These are phyloP conservation scores for Gallinago media DNA, from an alignment of 2,113 vertebrate species.

Conservation along the genomic window DNA sequence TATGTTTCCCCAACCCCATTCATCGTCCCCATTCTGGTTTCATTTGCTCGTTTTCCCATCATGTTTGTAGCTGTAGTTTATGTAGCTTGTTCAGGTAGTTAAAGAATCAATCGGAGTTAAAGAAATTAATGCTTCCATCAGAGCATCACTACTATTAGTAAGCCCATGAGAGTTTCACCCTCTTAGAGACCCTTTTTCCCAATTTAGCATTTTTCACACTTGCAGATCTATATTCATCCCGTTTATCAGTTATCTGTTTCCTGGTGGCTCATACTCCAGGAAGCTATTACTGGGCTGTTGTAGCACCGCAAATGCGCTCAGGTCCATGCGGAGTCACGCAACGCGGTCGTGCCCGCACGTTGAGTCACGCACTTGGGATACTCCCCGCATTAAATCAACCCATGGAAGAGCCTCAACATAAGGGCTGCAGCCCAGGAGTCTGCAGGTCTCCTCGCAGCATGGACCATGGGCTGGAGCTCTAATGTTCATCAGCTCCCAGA, in stretches of 20 bases:
- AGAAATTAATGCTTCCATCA: neutral
- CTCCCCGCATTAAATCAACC: neutral
- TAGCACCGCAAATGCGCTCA: neutral
- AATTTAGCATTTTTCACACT: neutral
- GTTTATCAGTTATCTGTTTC: neutral
- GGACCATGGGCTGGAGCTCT: neutral
- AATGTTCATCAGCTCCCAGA: rapidly evolving
- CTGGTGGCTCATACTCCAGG: neutral
- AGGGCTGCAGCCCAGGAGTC: neutral
- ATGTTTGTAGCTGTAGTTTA: neutral
- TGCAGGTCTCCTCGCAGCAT: neutral
- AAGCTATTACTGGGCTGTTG: neutral
- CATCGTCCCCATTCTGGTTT: neutral
- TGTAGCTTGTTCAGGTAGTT: neutral
- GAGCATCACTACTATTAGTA: neutral
- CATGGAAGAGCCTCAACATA: neutral
- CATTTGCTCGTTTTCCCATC: neutral
- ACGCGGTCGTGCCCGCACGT: rapidly evolving
- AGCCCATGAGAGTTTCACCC: neutral
- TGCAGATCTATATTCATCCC: neutral
- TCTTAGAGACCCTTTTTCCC: neutral
- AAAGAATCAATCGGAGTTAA: neutral
- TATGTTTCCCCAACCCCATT: neutral
- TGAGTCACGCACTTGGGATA: rapidly evolving
- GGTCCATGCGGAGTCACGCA: neutral